Base-by-base conservation (phyloP, 2,113 vertebrate species). In the Ovibos moschatus region DNA sequence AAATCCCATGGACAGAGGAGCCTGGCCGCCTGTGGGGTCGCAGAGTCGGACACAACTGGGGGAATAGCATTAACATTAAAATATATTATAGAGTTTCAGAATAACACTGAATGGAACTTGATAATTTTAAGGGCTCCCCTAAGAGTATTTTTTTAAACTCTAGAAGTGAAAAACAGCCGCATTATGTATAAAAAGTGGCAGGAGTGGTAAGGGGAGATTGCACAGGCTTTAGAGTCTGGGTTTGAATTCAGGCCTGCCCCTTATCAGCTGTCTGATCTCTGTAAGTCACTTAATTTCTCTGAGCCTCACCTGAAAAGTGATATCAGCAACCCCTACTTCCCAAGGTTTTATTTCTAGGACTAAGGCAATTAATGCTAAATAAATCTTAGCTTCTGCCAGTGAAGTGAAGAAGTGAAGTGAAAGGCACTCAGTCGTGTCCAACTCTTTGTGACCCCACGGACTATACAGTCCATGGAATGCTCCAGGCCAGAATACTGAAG, bases 61-160 rank as follows among this genome's bases (percentile, higher is more conserved):
- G 19, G 67, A 71, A 71, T 40, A 71, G 23, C 19, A 71, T 71
- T 40, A 40, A 40, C n/a, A 27, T 40, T 88, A 79, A n/a, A 84
- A 30, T 78, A 40, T 58, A 16, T 30, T 82, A 79, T 15, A 53
- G 50, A 93, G 57, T 74, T 76, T 79, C 60, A 83, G 30, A 90
- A 95, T 50, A 50, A 95, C 74, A 62, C 47, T 43, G 89, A 85
- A 57, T 87, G 87, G 81, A 91, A 83, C 45, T 81, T 76, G 21
- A 47, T 86, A 23, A 47, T 89, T 85, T 94, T 53, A 79, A 60
- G 14, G 57, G 28, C 30, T 12, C 21, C 19, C 16, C 74, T 50
- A 58, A 40, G n/a, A 58, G 15, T 43, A 19, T 53, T 28, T 28
- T 88, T 50, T 91, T 79, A 47, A 2, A 82, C 14, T 78, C 36